These are phyloP conservation scores for Echiichthys vipera DNA, from an alignment of 2,797 vertebrate genomes.

Conservation along the genomic window DNA sequence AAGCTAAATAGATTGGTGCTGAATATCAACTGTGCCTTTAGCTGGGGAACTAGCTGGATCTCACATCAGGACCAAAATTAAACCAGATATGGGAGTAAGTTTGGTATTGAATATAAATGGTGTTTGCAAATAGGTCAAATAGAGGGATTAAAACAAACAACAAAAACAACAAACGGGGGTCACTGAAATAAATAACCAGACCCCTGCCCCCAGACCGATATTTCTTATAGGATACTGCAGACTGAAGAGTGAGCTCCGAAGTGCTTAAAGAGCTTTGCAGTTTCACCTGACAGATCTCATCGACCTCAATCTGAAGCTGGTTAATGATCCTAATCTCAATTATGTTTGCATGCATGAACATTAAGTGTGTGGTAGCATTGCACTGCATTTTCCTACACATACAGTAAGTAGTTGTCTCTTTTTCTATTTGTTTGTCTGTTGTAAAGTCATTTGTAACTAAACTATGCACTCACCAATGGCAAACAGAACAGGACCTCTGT, in stretches of 20 bases:
- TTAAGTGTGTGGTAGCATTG: background rate
- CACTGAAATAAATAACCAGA: constrained; percentile 14
- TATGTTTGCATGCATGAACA: constrained; percentile 17
- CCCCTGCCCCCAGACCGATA: background rate
- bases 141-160: background rate
- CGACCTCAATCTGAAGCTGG: constrained; percentile 85
- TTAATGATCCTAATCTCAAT: constrained; percentile 81
- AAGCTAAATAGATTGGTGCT: constrained; percentile 22
- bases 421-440: background rate
- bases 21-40: background rate
- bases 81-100: background rate
- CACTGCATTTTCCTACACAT: background rate
- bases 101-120: background rate
- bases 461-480: background rate
- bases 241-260: constrained; percentile 64
- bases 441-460: background rate
- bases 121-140: background rate
- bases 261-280: constrained; percentile 82
- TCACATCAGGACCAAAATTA: background rate
- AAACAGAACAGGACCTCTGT: constrained; percentile 69
- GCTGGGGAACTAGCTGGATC: background rate
- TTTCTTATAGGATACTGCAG: constrained; percentile 37
- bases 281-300: constrained; percentile 82
- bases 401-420: background rate
- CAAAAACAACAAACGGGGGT: background rate